Evolutionary conservation across 2,797 vertebrate species (phyloP).

Genomic region (Cossypha heuglini): DNA sequence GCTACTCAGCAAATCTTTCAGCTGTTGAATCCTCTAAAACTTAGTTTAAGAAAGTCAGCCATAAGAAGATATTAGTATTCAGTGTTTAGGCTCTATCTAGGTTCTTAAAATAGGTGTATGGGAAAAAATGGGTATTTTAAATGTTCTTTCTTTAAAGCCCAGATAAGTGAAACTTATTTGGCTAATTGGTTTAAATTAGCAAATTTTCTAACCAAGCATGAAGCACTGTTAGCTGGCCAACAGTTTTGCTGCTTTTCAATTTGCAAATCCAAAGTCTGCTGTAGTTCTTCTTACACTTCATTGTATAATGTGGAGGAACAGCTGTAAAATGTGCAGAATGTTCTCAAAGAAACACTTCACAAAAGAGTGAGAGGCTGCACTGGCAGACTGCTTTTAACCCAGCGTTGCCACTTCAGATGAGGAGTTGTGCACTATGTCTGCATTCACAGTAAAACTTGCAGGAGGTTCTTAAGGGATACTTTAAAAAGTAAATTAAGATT

Average conservation of each 20-base stretch:
- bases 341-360: constrained; percentile 54
- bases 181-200: constrained; percentile 69
- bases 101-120: not conserved
- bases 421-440: not conserved
- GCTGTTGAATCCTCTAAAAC: not conserved
- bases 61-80: not conserved
- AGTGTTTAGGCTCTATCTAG: not conserved
- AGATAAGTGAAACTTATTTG: constrained; percentile 38
- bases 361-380: constrained; percentile 46
- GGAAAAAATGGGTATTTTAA: not conserved
- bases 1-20: constrained; percentile 1
- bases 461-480: not conserved
- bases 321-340: constrained; percentile 69
- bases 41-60: not conserved
- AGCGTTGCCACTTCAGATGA: constrained; percentile 45
- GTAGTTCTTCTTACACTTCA: constrained; percentile 58
- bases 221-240: constrained; percentile 57
- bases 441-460: constrained; percentile 35
- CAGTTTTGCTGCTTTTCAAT: constrained; percentile 58
- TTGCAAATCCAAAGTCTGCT: constrained; percentile 65
- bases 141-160: not conserved
- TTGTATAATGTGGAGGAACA: constrained; percentile 66
- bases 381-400: constrained; percentile 58
- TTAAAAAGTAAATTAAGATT: not conserved
- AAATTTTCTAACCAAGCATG: constrained; percentile 61